Evolutionary conservation across 2,113 vertebrate species (phyloP).

Genomic region (Engystomops pustulosus): DNA sequence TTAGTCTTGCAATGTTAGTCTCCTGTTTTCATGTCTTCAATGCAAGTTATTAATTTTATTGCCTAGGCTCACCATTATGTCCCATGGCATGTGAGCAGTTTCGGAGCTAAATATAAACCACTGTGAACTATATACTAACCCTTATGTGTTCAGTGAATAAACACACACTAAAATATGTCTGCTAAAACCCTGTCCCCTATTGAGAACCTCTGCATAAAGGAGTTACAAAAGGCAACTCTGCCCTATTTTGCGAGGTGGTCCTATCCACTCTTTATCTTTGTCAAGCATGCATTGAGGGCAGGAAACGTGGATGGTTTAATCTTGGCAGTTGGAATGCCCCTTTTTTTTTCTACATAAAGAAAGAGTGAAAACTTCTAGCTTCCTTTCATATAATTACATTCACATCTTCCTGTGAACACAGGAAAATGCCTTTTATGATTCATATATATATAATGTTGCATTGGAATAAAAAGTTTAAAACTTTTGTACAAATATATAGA

Average conservation of each 20-base stretch:
- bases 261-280: neutral
- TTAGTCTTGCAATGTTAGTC: too few relatives aligned
- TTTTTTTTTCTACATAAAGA: neutral
- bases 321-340: neutral
- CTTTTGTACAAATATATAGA: too few relatives aligned
- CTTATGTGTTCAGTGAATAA: too few relatives aligned
- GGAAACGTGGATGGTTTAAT: slow-evolving; percentile 2
- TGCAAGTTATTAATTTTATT: too few relatives aligned
- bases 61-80: too few relatives aligned
- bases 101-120: too few relatives aligned
- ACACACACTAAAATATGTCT: too few relatives aligned
- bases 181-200: neutral
- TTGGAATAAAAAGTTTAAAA: too few relatives aligned
- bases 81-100: too few relatives aligned
- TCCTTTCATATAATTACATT: neutral
- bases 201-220: neutral
- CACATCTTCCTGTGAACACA: neutral
- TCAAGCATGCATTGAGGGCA: neutral
- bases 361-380: neutral
- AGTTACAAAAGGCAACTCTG: neutral
- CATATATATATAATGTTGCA: too few relatives aligned
- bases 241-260: neutral
- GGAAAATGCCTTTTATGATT: neutral
- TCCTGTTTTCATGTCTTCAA: too few relatives aligned
- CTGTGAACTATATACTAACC: too few relatives aligned